phyloP scores from a whole-genome alignment of 2,888 invertebrate species.

The Acronicta leporina region DNA sequence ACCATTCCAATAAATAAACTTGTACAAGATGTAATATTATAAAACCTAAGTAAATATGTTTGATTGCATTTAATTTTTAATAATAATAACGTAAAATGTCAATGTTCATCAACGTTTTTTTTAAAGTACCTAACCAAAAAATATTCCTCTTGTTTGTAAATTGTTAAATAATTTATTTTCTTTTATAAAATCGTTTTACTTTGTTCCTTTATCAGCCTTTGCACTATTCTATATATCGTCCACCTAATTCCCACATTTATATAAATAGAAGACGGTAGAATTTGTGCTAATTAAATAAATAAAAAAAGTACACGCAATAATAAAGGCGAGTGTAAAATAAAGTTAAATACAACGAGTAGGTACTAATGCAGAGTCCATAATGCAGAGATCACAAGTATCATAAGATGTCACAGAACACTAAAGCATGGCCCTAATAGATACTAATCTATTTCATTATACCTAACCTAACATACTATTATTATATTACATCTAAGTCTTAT shows the following conservation, averaged over 20 bases:
- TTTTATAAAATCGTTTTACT: conserved; percentile 31
- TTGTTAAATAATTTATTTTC: background rate
- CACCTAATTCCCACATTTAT: conserved; percentile 11
- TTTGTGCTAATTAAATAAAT: conserved; percentile 5
- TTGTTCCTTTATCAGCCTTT: conserved; percentile 60
- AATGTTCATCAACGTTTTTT: too few relatives aligned
- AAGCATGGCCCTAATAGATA: conserved; percentile 67
- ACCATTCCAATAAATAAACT: too few relatives aligned
- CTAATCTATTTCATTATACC: conserved; percentile 46
- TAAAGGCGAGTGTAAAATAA: conserved; percentile 48
- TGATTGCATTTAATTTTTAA: too few relatives aligned
- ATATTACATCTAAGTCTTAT: conserved; percentile 28
- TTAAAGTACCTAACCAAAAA: too few relatives aligned
- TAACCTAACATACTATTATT: conserved; percentile 47
- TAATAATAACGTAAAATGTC: too few relatives aligned
- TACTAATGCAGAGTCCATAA: conserved; percentile 47
- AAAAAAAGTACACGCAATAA: conserved; percentile 34
- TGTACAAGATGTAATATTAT: too few relatives aligned
- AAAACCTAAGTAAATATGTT: too few relatives aligned
- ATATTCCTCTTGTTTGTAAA: too few relatives aligned
- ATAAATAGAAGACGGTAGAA: conserved; percentile 17
- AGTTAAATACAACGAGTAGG: conserved; percentile 32
- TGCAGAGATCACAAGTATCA: conserved; percentile 68
- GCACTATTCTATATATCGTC: conserved; percentile 39
- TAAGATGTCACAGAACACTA: conserved; percentile 72